A percentile compares a stretch with the other conserved stretches of the same genome.
Conservation (phyloP, 2,888 invertebrate species). For the Podabrus alpinus region DNA sequence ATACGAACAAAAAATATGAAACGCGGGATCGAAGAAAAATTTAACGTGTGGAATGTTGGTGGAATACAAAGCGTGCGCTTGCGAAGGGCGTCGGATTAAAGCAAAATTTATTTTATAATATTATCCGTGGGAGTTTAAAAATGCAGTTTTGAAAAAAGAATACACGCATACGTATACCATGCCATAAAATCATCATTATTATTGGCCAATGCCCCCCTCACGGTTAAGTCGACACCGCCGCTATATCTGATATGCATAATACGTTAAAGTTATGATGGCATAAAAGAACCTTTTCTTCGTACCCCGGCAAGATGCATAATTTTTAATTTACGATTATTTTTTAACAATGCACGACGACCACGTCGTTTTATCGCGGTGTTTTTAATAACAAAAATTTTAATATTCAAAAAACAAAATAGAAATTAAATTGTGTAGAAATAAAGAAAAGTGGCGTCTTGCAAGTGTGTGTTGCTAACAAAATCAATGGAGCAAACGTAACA, state of each 20-base stretch:
- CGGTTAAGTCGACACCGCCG: constrained; percentile 10
- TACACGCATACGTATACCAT: constrained; percentile 40
- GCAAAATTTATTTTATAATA: constrained; percentile 1
- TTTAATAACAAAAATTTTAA: neutral
- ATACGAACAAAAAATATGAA: neutral
- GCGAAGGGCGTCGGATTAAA: neutral
- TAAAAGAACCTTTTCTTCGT: neutral
- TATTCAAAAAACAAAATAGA: too few species aligned
- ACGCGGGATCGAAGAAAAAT: neutral
- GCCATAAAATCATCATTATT: constrained; percentile 41
- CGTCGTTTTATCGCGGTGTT: neutral
- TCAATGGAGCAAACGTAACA: neutral
- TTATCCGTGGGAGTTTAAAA: constrained; percentile 44
- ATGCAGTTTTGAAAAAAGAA: constrained; percentile 42
- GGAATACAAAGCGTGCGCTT: neutral
- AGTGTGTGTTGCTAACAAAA: neutral
- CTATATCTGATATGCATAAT: neutral
- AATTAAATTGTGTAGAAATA: neutral
- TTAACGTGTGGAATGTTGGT: neutral
- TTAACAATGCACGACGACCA: too few species aligned
- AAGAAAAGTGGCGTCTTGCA: neutral
- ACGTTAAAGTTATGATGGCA: neutral
- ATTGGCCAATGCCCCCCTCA: constrained; percentile 41
- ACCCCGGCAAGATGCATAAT: neutral
- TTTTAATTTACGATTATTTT: neutral